These are phyloP conservation scores for Acipenser ruthenus DNA, from an alignment of 2,797 vertebrate species.

Conservation along the genomic window DNA sequence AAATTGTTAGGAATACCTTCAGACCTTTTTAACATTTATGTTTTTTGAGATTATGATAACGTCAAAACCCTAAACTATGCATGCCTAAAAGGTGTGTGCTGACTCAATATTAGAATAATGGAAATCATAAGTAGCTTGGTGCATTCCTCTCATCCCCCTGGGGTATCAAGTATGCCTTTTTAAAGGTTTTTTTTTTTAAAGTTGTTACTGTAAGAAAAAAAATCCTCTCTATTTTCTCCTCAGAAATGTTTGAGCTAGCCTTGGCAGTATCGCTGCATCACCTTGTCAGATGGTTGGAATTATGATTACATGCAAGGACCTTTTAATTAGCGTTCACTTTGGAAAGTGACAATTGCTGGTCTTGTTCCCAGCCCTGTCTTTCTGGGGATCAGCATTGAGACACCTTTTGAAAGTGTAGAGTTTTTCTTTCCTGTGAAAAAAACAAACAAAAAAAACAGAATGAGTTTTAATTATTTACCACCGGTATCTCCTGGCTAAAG, in stretches of 20 bases:
- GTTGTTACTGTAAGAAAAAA: not conserved
- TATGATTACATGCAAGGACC: slow-evolving; percentile 13
- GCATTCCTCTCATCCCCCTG: no score
- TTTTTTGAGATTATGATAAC: no score
- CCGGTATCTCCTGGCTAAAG: no score
- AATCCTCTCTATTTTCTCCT: slow-evolving; percentile 18
- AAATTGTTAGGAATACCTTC: no score
- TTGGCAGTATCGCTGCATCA: slow-evolving; percentile 19
- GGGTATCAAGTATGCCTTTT: no score
- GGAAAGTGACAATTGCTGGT: slow-evolving; percentile 39
- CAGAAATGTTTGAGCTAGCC: slow-evolving; percentile 18
- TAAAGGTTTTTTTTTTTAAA: no score
- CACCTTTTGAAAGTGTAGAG: slow-evolving; percentile 12
- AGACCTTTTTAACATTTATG: no score
- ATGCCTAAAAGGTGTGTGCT: no score
- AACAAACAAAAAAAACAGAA: not conserved
- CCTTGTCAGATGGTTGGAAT: slow-evolving; percentile 45
- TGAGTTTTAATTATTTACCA: no score
- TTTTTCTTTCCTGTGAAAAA: not conserved
- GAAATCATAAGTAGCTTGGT: no score
- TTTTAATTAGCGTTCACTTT: slow-evolving; percentile 33
- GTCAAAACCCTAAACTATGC: no score
- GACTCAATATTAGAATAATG: no score
- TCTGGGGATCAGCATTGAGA: slow-evolving; percentile 26
- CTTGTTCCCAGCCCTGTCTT: slow-evolving; percentile 35